These are phyloP conservation scores for Aradophagus sp. DNA, from an alignment of 1,140 invertebrate genomes.

Conservation along the genomic window DNA sequence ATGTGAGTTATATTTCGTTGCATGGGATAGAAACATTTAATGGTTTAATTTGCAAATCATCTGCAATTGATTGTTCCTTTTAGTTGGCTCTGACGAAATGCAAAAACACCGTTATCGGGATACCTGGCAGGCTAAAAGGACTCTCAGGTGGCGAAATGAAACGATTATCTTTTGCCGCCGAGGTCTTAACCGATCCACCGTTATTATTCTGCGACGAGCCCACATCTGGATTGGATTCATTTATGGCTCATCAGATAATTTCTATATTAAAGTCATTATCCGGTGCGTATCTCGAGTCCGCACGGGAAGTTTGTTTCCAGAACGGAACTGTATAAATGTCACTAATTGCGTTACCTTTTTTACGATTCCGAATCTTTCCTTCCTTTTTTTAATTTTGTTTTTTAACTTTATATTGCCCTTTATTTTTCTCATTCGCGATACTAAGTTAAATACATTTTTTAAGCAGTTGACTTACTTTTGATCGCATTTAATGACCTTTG, in stretches of 20 bases:
- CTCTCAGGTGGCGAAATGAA: conserved; percentile 97
- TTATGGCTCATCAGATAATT: conserved; percentile 92
- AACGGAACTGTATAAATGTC: conserved; percentile 16
- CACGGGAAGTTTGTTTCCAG: no score
- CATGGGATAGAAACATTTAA: no score
- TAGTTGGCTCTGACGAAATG: conserved; percentile 88
- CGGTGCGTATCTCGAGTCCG: conserved; percentile 58
- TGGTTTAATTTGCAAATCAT: no score
- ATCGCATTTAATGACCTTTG: neutral
- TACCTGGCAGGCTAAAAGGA: conserved; percentile 89
- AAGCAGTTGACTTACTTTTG: conserved; percentile 1
- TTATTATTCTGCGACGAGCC: conserved; percentile 98
- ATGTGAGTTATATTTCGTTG: no score
- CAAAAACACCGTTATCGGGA: conserved; percentile 90
- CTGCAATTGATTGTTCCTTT: conserved; percentile 17
- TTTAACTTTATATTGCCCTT: no score
- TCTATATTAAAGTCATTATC: conserved; percentile 87
- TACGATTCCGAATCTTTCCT: conserved; percentile 3
- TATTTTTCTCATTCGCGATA: no score
- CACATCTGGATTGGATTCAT: conserved; percentile 91
- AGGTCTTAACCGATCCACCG: conserved; percentile 95
- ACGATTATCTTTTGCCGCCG: conserved; percentile 95
- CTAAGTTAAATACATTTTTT: neutral
- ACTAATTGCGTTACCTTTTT: conserved; percentile 18
- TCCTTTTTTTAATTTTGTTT: no score